Evolutionary conservation across 2,113 vertebrate species (phyloP).

Genomic region (Rhea pennata): DNA sequence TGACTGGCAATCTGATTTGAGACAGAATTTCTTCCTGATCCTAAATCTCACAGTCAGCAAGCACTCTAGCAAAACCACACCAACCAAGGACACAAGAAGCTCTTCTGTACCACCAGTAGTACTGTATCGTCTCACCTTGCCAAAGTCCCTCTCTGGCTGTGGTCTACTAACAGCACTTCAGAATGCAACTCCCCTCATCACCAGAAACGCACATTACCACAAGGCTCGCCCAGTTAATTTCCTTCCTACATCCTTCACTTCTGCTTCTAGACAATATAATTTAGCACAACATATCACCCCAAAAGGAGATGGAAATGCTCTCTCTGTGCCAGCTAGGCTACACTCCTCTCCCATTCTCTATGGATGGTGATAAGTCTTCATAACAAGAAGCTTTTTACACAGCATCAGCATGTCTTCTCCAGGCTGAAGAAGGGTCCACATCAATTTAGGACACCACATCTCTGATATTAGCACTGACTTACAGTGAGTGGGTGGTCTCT

Average conservation of each 20-base stretch:
- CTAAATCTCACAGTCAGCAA: not conserved
- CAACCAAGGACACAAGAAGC: not conserved
- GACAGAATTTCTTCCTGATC: not conserved
- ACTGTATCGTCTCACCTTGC: not conserved
- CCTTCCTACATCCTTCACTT: not conserved
- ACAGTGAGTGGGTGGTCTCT: not conserved
- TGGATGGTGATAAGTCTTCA: not conserved
- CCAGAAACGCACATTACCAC: not conserved
- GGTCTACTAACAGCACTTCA: not conserved
- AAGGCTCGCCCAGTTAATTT: not conserved
- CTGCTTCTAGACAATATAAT: not conserved
- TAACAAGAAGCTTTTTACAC: not conserved
- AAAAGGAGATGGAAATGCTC: not conserved
- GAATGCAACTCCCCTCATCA: not conserved
- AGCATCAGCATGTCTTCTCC: not conserved
- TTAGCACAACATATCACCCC: not conserved
- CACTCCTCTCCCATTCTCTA: not conserved
- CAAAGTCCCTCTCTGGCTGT: not conserved
- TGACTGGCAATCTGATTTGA: not conserved
- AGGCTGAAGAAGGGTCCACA: not conserved
- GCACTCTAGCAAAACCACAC: not conserved
- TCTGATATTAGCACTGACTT: not conserved
- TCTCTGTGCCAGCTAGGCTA: not conserved
- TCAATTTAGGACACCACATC: not conserved
- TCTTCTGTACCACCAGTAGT: rapidly evolving